phyloP scores from a whole-genome alignment of 2,113 vertebrate genomes.

The Tautogolabrus adspersus region DNA sequence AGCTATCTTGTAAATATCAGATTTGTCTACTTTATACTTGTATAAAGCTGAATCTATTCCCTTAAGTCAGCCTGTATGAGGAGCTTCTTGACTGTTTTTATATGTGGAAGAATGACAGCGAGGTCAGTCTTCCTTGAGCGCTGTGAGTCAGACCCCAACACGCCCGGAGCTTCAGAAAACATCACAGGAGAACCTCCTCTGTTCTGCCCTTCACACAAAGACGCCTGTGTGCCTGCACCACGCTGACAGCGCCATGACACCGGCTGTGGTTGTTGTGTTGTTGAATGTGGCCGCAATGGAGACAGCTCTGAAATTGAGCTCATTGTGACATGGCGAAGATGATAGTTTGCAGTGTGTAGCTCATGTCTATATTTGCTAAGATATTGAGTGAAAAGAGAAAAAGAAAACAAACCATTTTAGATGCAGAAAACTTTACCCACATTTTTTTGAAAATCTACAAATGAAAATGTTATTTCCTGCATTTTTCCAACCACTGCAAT shows the following conservation, averaged over 20 bases:
- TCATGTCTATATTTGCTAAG: too few relatives aligned
- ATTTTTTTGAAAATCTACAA: too few relatives aligned
- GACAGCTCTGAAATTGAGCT: background rate
- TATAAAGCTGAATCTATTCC: too few relatives aligned
- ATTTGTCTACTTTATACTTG: too few relatives aligned
- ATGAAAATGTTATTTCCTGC: too few relatives aligned
- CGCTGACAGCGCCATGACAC: slow-evolving; percentile 3
- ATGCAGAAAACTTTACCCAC: too few relatives aligned
- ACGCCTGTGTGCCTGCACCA: background rate
- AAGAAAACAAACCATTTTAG: background rate
- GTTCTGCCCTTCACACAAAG: slow-evolving; percentile 24
- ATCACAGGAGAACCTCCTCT: background rate
- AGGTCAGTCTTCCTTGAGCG: slow-evolving; percentile 14
- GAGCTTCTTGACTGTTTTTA: background rate
- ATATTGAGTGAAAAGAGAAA: background rate
- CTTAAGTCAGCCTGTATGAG: background rate
- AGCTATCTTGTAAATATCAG: too few relatives aligned
- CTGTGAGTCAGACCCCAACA: slow-evolving; percentile 22
- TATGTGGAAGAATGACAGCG: slow-evolving; percentile 8
- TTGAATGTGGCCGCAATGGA: background rate
- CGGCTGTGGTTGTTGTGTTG: background rate
- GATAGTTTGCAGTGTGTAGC: background rate
- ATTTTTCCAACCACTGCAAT: too few relatives aligned
- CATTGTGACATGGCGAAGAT: background rate
- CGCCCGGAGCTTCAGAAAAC: slow-evolving; percentile 17